Evolutionary conservation across 2,888 invertebrate genomes (phyloP), one percentile per base, ranked within the genome.

Genomic region (Eretmocerus hayati): DNA sequence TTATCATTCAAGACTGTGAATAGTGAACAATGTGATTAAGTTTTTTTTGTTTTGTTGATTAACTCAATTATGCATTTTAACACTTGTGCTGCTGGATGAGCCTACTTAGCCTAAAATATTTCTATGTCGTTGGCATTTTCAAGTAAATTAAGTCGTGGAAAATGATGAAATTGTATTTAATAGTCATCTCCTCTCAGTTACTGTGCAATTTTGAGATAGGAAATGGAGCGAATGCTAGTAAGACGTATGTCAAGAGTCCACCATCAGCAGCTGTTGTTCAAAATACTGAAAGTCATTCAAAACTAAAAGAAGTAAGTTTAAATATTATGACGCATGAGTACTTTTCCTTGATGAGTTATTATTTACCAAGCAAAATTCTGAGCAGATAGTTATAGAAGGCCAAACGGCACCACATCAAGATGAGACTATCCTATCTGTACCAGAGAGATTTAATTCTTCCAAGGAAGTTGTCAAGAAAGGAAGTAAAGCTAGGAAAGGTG

Each of bases 401-500:
- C n/a, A n/a, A n/a, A n/a, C n/a, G n/a, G n/a, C n/a, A n/a, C n/a
- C n/a, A n/a, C n/a, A n/a, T n/a, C n/a, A n/a, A n/a, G n/a, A n/a
- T n/a, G n/a, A n/a, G n/a, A n/a, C n/a, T n/a, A n/a, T n/a, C n/a
- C n/a, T n/a, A n/a, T n/a, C n/a, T n/a, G n/a, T n/a, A n/a, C n/a
- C n/a, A n/a, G n/a, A n/a, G n/a, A n/a, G n/a, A n/a, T n/a, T n/a
- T n/a, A n/a, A n/a, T n/a, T n/a, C n/a, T n/a, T n/a, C n/a, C n/a
- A n/a, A n/a, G n/a, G 20, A 41, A 35, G 26, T 31, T 31, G 38
- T 35, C 9, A 51, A 47, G 18, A 51, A 47, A 23, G 47, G 42
- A n/a, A 44, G 51, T 26, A 52, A 45, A 31, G 48, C 39, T 32
- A 43, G 43, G 8, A 53, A 53, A 50, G 53, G 53, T 15, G 52